Percentiles rank a stretch among this genome's conserved stretches.
Conservation (phyloP, 2,888 invertebrate genomes). For the Athalia cordata region DNA sequence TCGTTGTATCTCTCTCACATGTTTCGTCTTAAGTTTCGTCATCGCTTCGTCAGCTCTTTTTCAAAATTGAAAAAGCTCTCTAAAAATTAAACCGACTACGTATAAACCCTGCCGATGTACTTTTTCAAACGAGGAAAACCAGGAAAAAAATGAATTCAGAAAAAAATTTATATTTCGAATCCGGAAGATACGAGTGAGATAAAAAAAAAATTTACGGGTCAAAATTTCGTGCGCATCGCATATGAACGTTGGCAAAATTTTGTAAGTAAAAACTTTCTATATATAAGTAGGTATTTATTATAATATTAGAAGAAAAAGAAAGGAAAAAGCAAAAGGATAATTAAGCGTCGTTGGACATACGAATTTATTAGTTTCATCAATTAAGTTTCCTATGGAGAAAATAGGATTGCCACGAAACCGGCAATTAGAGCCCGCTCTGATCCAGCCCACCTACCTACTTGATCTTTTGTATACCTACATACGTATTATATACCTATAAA, state of each 20-base stretch:
- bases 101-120: conserved; percentile 36
- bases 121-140: neutral
- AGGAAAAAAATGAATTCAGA: too few species aligned
- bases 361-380: conserved; percentile 70
- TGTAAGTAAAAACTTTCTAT: too few species aligned
- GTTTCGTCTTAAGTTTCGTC: conserved; percentile 69
- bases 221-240: too few species aligned
- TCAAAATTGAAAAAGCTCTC: conserved; percentile 57
- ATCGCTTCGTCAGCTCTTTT: conserved; percentile 56
- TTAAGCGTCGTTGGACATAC: conserved; percentile 12
- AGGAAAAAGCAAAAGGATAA: neutral
- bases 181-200: too few species aligned
- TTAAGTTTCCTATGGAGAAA: conserved; percentile 66
- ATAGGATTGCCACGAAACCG: conserved; percentile 63
- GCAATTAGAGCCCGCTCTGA: conserved; percentile 61
- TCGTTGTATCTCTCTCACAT: conserved; percentile 45
- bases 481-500: neutral
- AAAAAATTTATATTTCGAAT: too few species aligned
- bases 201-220: too few species aligned
- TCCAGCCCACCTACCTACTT: conserved; percentile 52
- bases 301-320: too few species aligned
- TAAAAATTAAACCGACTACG: conserved; percentile 58
- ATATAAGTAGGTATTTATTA: too few species aligned
- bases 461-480: neutral
- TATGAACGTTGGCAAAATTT: too few species aligned